phyloP scores from a whole-genome alignment of 2,113 vertebrate species.

The Limanda limanda region DNA sequence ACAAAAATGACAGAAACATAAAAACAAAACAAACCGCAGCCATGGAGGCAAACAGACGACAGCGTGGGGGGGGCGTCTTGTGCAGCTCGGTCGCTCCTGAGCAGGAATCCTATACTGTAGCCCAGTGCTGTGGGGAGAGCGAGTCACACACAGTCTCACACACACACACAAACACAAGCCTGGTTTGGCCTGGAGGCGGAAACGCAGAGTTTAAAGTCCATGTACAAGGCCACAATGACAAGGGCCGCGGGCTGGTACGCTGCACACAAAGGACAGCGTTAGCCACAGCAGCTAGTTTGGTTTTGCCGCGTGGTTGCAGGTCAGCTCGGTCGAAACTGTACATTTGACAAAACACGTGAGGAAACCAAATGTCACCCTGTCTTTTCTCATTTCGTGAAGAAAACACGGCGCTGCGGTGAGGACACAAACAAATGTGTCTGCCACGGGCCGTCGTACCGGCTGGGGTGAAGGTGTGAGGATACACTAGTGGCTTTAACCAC shows the following conservation, averaged over 20 bases:
- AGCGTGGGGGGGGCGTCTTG: conserved; percentile 50
- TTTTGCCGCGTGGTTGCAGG: conserved; percentile 65
- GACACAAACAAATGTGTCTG: conserved; percentile 57
- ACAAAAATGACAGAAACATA: conserved; percentile 41
- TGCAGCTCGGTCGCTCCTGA: conserved; percentile 40
- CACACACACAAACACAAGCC: conserved; percentile 59
- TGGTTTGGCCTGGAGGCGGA: conserved; percentile 71
- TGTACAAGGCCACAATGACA: conserved; percentile 81
- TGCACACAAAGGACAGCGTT: conserved; percentile 76
- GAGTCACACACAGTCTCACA: conserved; percentile 58
- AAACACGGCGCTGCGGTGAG: conserved; percentile 33
- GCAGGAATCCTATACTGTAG: conserved; percentile 51
- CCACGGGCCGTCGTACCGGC: conserved; percentile 50
- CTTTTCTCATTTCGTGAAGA: conserved; percentile 68
- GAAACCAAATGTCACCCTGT: conserved; percentile 80
- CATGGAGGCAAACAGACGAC: conserved; percentile 45
- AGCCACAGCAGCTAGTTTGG: conserved; percentile 63
- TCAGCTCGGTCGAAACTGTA: conserved; percentile 65
- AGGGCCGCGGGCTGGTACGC: conserved; percentile 71
- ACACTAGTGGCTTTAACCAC: conserved; percentile 41
- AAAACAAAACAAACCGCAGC: conserved; percentile 59
- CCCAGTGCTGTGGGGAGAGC: conserved; percentile 57
- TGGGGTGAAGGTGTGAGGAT: conserved; percentile 46
- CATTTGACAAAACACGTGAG: conserved; percentile 69
- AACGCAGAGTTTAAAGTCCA: conserved; percentile 75